Evolutionary conservation across 1,140 invertebrate genomes (phyloP), one percentile per base, ranked within the genome.

Genomic region (Pinna nobilis): DNA sequence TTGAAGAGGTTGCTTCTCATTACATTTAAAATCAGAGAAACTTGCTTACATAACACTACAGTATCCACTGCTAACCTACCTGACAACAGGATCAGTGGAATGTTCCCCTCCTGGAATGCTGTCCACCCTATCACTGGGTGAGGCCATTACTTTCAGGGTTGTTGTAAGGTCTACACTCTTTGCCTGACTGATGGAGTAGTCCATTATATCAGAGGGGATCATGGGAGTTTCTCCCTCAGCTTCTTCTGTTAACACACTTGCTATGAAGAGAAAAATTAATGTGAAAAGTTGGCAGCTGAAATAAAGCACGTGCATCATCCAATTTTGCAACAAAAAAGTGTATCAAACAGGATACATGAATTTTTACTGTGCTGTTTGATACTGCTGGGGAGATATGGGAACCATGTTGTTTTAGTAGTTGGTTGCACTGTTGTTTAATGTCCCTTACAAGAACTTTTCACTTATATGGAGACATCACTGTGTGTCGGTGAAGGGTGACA

Each of bases 141-240:
- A 89, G 71, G 91, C 91, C 23, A 93, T 81, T n/a, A 93, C 90
- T 69, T 91, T 85, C 39, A 93, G 77, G 1, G 92, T 93, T 2
- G 90, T 90, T 13, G 92, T 89, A 4, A 93, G 82, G 78, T 93
- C 89, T 25, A 90, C 89, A 64, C 90, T 89, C 67, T 90, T 88
- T 9, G 86, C 82, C 81, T 93, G 91, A 67, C 90, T 84, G 32
- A 94, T 91, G 74, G 93, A 94, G 87, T 93, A 93, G 28, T 91
- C 88, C 83, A 94, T 94, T 55, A 97, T 91, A 86, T 95, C 93
- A 0, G 91, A 82, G 0, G 95, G 95, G 79, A 96, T 94, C 76
- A 94, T 89, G 6, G 93, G 91, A 3, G 92, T 92, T 86, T 96
- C 95, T 0, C 94, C 94, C 60, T 94, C 93, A 70, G 91, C 91